These are phyloP conservation scores for Ptychochromis oligacanthus DNA, from an alignment of 2,113 vertebrate genomes.

Conservation along the genomic window DNA sequence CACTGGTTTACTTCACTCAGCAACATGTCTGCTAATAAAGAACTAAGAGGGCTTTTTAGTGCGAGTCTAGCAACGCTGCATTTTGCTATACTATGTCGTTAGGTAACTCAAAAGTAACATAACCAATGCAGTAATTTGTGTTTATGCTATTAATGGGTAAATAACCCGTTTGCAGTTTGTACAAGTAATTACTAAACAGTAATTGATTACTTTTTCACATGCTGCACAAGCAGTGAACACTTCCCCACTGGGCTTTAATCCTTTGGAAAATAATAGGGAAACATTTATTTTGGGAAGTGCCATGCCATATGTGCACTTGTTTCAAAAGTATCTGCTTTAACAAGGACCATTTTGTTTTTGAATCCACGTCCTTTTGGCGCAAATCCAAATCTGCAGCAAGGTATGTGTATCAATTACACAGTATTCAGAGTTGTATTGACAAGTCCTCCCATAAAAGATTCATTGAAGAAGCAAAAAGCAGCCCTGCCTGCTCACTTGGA, in stretches of 20 bases:
- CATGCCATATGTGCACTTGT: slow-evolving; percentile 4
- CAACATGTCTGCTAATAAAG: neutral
- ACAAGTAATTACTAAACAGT: neutral
- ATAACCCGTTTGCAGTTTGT: neutral
- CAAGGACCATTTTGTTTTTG: slow-evolving; percentile 19
- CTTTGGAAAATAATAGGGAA: slow-evolving; percentile 34
- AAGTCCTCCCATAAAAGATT: slow-evolving; percentile 53
- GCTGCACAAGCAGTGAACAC: slow-evolving; percentile 24
- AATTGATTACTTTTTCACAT: slow-evolving; percentile 30
- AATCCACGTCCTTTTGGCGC: neutral
- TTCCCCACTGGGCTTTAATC: slow-evolving; percentile 19
- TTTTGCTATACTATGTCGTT: neutral
- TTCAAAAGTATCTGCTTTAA: slow-evolving; percentile 21
- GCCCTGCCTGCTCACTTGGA: slow-evolving; percentile 51
- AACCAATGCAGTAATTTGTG: neutral
- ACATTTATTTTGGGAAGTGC: slow-evolving; percentile 11
- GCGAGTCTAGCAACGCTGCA: neutral
- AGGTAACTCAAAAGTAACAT: slow-evolving; percentile 21
- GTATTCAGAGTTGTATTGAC: slow-evolving; percentile 46
- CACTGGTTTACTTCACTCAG: neutral
- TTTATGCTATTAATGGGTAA: neutral
- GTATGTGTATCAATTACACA: slow-evolving; percentile 37
- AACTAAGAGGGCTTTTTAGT: neutral
- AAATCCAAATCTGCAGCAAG: slow-evolving; percentile 7
- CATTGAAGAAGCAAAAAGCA: slow-evolving; percentile 41